Conservation (phyloP, 1,140 invertebrate genomes). For the Psilanteris sp. region DNA sequence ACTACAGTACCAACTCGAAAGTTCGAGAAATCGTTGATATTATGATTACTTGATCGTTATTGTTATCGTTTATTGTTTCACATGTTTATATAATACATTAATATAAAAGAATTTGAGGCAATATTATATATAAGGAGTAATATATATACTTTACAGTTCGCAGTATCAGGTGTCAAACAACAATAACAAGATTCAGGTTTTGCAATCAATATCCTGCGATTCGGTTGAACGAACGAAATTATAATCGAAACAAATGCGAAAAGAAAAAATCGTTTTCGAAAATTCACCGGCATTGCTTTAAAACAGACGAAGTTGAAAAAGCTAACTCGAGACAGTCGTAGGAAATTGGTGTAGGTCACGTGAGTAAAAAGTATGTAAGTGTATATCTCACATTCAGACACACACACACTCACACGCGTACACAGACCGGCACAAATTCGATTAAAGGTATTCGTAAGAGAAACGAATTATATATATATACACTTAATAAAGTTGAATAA, state of each 20-base stretch:
- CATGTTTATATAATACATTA: constrained; percentile 54
- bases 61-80: constrained; percentile 60
- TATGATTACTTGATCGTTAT: constrained; percentile 53
- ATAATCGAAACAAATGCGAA: no score
- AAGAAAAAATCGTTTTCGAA: no score
- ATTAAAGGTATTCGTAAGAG: constrained; percentile 1
- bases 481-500: no score
- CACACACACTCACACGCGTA: not conserved
- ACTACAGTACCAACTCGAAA: constrained; percentile 61
- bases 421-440: not conserved
- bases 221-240: no score
- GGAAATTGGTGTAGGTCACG: constrained; percentile 1
- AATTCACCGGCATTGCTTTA: no score
- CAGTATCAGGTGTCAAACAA: constrained; percentile 4
- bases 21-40: constrained; percentile 58
- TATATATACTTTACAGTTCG: constrained; percentile 28
- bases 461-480: constrained; percentile 9
- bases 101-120: constrained; percentile 38
- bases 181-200: not conserved
- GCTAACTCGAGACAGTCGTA: not conserved
- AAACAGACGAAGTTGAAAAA: no score
- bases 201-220: no score
- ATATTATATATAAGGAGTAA: constrained; percentile 51
- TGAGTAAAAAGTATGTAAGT: constrained; percentile 4
- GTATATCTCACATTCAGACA: not conserved